Evolutionary conservation across 2,797 vertebrate species (phyloP), one percentile per base, ranked within the genome.

Genomic region (Syngnathus rostellatus): DNA sequence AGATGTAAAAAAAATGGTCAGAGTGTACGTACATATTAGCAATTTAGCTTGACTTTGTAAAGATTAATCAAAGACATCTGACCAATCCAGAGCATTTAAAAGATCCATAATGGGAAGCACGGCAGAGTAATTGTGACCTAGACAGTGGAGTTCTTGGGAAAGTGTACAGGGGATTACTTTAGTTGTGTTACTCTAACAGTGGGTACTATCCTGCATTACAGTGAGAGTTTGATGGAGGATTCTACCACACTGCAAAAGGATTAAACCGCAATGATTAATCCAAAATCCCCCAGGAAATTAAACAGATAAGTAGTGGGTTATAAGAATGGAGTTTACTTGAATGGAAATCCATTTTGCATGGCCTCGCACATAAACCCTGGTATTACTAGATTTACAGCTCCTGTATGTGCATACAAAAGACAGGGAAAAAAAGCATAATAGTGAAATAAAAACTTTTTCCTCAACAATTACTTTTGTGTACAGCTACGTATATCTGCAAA

Each of bases 201-300:
- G 78, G 85, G 81, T 84, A 86, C 81, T 78, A 82, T 79, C 75
- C 86, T 19, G 72, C 76, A 83, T 83, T 81, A 87, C 77, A 83
- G 78, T 83, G 72, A 73, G 83, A 83, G 80, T 86, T 82, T 81
- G 83, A 88, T 79, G 74, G 77, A 83, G 82, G 74, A 86, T 86
- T 82, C 76, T 76, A 85, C 86, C 85, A 78, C 81, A 83, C 75
- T 86, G 87, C 84, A 85, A 82, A 86, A 77, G 87, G 86, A 90
- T 90, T 90, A 90, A 87, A 86, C 81, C 63, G 76, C 81, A 81
- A 82, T 85, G 84, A 88, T 88, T 89, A 88, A 89, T 90, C 84
- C 83, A 76, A 72, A 80, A 84, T 89, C 89, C 84, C 85, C 73
- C 77, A 84, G 86, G 88, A 89, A 89, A 89, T 89, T 88, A 87